phyloP scores from a whole-genome alignment of 2,113 vertebrate species.

The Atrichornis clamosus region DNA sequence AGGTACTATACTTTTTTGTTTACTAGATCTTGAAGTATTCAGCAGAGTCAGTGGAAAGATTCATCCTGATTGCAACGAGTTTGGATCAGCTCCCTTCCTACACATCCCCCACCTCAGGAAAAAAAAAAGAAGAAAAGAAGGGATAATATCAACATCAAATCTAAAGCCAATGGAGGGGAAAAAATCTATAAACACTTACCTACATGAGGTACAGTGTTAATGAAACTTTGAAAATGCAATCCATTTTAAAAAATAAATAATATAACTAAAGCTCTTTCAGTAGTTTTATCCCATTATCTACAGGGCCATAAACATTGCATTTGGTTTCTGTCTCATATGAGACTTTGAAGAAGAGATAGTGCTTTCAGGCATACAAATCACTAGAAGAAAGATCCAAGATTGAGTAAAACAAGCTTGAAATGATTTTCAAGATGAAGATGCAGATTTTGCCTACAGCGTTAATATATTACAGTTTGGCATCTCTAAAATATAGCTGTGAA shows the following conservation, averaged over 20 bases:
- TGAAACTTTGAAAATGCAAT: constrained; percentile 11
- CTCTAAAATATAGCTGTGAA: constrained; percentile 67
- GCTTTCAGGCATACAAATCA: constrained; percentile 29
- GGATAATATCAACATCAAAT: neutral
- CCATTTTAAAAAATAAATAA: neutral
- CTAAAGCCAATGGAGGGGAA: neutral
- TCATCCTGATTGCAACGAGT: neutral
- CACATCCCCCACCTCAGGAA: rapidly evolving
- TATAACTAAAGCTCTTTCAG: neutral
- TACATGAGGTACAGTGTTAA: neutral
- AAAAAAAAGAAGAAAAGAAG: neutral
- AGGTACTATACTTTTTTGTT: neutral
- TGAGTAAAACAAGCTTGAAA: constrained; percentile 12
- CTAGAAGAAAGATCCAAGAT: neutral
- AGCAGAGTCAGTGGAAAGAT: neutral
- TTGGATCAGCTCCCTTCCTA: neutral
- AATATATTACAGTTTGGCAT: constrained; percentile 52
- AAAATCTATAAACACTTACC: neutral
- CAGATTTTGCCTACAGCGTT: neutral
- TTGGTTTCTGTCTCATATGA: neutral
- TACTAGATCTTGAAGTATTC: neutral
- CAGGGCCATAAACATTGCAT: neutral
- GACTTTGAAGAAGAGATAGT: neutral
- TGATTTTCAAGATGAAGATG: constrained; percentile 6
- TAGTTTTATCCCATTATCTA: constrained; percentile 7